Evolutionary conservation across 2,888 invertebrate species (phyloP).

Genomic region (Hololepta plana): DNA sequence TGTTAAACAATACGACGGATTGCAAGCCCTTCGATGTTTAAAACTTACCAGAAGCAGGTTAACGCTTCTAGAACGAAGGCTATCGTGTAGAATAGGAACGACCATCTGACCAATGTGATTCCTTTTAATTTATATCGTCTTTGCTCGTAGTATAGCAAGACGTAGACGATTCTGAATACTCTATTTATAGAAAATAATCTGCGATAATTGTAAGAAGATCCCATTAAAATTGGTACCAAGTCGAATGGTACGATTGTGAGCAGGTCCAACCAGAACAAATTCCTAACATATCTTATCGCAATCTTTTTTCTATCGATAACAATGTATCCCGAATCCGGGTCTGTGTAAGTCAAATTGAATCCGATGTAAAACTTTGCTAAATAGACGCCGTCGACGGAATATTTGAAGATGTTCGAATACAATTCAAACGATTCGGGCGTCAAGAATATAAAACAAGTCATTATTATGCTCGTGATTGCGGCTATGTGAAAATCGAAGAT

Average conservation of each 20-base stretch:
- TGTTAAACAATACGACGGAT: too few relatives aligned
- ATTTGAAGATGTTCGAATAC: too few relatives aligned
- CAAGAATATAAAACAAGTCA: too few relatives aligned
- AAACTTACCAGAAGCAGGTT: too few relatives aligned
- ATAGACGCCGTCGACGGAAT: slow-evolving; percentile 11
- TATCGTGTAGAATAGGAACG: too few relatives aligned
- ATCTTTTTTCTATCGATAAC: slow-evolving; percentile 10
- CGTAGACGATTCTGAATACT: slow-evolving; percentile 9
- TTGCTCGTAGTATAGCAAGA: slow-evolving; percentile 9
- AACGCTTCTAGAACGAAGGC: slow-evolving; percentile 9
- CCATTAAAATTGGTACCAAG: slow-evolving; percentile 7
- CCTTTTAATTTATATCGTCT: too few relatives aligned
- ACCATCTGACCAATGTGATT: too few relatives aligned
- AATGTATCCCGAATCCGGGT: slow-evolving; percentile 10
- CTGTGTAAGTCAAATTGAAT: slow-evolving; percentile 12
- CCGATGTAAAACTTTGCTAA: slow-evolving; percentile 10
- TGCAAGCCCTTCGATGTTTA: too few relatives aligned
- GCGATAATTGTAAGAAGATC: too few relatives aligned
- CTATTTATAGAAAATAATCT: slow-evolving; percentile 8
- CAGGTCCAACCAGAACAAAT: slow-evolving; percentile 12
- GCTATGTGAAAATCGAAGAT: too few relatives aligned
- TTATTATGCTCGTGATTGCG: too few relatives aligned
- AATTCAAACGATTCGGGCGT: too few relatives aligned
- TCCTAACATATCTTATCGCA: slow-evolving; percentile 9
- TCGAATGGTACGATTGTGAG: slow-evolving; percentile 12